A percentile compares a stretch with the other conserved stretches of the same genome.
Evolutionary conservation across 1,140 invertebrate genomes (phyloP).

Genomic region (Bombus affinis): DNA sequence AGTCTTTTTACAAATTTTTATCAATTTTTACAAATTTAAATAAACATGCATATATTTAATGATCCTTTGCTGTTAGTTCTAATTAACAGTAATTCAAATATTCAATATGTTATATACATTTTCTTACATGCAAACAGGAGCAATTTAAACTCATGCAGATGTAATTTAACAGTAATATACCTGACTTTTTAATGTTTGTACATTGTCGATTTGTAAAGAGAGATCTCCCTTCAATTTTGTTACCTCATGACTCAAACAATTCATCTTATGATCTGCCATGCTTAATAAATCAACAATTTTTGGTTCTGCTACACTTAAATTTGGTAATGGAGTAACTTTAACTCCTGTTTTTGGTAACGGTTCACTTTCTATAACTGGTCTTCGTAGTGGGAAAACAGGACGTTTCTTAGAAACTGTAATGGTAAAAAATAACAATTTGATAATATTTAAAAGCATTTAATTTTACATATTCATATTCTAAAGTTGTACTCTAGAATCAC

Average conservation of each 20-base stretch:
- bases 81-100: conserved; percentile 2
- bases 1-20: not conserved
- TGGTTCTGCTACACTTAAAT: conserved; percentile 71
- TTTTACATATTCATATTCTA: not conserved
- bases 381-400: conserved; percentile 76
- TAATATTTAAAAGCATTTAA: not conserved
- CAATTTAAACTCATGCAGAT: conserved; percentile 28
- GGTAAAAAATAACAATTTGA: not conserved
- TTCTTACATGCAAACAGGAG: conserved; percentile 9
- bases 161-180: conserved; percentile 68
- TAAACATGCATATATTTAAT: not conserved
- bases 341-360: conserved; percentile 67
- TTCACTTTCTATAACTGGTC: conserved; percentile 75
- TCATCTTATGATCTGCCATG: conserved; percentile 81
- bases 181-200: conserved; percentile 79
- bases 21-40: conserved; percentile 14
- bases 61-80: not conserved
- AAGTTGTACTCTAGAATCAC: not conserved
- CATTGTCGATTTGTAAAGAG: conserved; percentile 77
- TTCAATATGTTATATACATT: not conserved
- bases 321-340: conserved; percentile 63
- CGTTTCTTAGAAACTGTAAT: conserved; percentile 74
- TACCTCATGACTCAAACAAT: conserved; percentile 80
- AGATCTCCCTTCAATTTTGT: conserved; percentile 81
- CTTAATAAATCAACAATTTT: conserved; percentile 76